Base-by-base conservation (phyloP, 2,888 invertebrate genomes). In the Erebia epiphron region DNA sequence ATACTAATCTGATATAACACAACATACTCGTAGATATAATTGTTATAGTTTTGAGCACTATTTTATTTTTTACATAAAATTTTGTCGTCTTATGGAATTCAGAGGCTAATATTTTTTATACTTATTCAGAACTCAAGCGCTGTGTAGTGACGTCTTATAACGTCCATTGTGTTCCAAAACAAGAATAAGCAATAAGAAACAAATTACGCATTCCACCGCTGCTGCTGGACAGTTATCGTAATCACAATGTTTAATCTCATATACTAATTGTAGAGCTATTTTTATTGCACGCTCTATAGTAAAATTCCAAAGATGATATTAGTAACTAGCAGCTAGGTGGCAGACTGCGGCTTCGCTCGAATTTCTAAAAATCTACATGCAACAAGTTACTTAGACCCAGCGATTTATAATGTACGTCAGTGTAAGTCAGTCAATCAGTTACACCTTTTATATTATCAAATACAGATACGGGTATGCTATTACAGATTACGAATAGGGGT, bases 101-200 rank as follows among this genome's bases (percentile, higher is more conserved):
- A 18, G n/a, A 62, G 46, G 49, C 18, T 18, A 49, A 52, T 35
- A 3, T 18, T 64, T 50, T 52, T 35, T 26, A 35, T 1, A 35
- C 35, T 35, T 35, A 49, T 57, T 49, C 52, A 52, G 52, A 16
- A 58, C 57, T 26, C 9, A 26, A 64, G 49, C 46, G 69, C 52
- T 54, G 26, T 66, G 67, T 69, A 69, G 63, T 52, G 46, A 49
- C 52, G 64, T 69, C 67, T 71, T 67, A 71, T 56, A 67, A 69
- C 78, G 73, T 73, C 84, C 79, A 89, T 89, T 90, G 90, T 88
- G 78, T 86, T 86, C 84, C 80, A 77, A 84, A 86, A 83, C 78
- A 75, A 82, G 82, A 82, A 84, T 82, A 82, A 76, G 73, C 81
- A 81, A 79, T 77, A 74, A 73, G 73, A 77, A 78, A 74, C 70